A percentile compares a stretch with the other conserved stretches of the same genome.
phyloP scores from a whole-genome alignment of 2,113 vertebrate species.

The Mesoclemmys tuberculata region DNA sequence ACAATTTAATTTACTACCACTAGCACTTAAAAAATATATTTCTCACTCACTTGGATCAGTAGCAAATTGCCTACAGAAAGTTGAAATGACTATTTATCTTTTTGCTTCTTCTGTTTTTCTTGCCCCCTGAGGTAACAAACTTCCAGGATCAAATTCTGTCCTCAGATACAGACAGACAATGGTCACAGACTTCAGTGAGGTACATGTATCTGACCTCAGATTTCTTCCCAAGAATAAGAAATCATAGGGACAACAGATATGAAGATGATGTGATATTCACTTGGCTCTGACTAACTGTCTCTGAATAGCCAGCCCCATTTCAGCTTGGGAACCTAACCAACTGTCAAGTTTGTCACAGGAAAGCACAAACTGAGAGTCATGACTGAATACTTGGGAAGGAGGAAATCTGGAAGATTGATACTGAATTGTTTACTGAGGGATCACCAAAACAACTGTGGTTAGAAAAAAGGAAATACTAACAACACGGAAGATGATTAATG shows the following conservation, averaged over 20 bases:
- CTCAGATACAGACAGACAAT: not conserved
- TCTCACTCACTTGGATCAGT: not conserved
- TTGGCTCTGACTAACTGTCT: not conserved
- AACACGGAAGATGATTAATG: not conserved
- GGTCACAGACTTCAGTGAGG: not conserved
- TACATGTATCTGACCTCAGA: not conserved
- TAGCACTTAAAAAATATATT: not conserved
- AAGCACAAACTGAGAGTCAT: not conserved
- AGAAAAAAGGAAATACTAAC: not conserved
- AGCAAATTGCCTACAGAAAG: not conserved
- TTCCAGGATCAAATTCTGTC: not conserved
- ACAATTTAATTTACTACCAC: not conserved
- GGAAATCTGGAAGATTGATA: not conserved
- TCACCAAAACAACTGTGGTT: not conserved
- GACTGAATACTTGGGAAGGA: not conserved
- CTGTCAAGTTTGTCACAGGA: not conserved
- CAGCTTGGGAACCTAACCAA: not conserved
- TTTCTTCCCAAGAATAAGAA: not conserved
- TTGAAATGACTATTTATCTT: not conserved
- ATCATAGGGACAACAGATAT: not conserved
- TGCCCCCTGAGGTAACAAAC: not conserved
- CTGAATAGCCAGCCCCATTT: not conserved
- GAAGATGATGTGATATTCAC: not conserved
- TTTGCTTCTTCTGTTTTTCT: not conserved
- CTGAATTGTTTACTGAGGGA: not conserved